Conservation (phyloP, 2,888 invertebrate genomes). For the Lithophane leautieri region DNA sequence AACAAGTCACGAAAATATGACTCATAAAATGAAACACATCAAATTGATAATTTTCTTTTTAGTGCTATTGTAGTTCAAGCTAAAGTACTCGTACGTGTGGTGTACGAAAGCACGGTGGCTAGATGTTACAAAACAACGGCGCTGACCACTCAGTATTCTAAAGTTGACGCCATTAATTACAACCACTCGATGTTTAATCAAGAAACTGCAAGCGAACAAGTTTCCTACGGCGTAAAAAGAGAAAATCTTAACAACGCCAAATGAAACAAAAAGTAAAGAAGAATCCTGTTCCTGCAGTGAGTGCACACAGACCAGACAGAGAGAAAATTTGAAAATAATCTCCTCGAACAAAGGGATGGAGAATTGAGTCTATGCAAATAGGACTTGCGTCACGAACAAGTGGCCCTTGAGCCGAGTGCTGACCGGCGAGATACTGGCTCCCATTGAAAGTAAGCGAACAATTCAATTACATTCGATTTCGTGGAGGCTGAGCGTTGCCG, state of each 20-base stretch:
- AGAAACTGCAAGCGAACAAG: constrained; percentile 65
- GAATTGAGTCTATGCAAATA: constrained; percentile 69
- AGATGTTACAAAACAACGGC: constrained; percentile 43
- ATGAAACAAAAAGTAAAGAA: constrained; percentile 47
- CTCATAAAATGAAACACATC: constrained; percentile 37
- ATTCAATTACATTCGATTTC: constrained; percentile 73
- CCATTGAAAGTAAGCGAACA: constrained; percentile 68
- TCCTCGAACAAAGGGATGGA: constrained; percentile 44
- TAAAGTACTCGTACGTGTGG: constrained; percentile 2
- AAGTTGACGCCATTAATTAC: constrained; percentile 69
- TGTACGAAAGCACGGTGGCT: constrained; percentile 16
- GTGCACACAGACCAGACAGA: constrained; percentile 21
- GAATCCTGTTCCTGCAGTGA: constrained; percentile 44
- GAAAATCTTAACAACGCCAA: constrained; percentile 57
- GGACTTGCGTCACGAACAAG: constrained; percentile 66
- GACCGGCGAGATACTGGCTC: constrained; percentile 65
- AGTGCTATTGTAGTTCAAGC: constrained; percentile 1
- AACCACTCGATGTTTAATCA: constrained; percentile 71
- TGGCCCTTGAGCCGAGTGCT: constrained; percentile 61
- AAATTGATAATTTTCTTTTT: constrained; percentile 47
- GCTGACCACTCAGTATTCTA: constrained; percentile 58
- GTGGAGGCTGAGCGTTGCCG: constrained; percentile 49
- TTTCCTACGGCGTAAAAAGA: constrained; percentile 56
- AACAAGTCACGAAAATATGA: constrained; percentile 36
- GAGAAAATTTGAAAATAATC: constrained; percentile 57